Conservation (phyloP, 2,113 vertebrate species). For the Myrmecobius fasciatus region DNA sequence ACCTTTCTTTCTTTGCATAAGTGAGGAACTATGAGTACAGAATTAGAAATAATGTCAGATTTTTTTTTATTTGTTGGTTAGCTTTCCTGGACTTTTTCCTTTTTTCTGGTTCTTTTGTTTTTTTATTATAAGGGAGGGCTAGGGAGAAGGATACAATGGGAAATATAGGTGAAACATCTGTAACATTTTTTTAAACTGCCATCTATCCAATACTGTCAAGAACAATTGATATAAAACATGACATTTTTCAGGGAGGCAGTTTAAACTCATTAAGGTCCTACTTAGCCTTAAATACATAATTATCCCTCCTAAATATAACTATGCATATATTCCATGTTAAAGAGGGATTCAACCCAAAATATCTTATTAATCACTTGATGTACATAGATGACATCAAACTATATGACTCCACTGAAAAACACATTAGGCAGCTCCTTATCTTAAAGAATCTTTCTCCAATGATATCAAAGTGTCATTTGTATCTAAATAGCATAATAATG, state of each 20-base stretch:
- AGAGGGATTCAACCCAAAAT: not conserved
- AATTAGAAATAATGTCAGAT: not conserved
- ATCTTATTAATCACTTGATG: not conserved
- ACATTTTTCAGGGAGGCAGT: not conserved
- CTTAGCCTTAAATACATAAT: not conserved
- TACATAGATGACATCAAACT: not conserved
- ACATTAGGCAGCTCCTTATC: not conserved
- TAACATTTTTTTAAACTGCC: not conserved
- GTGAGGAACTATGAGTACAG: not conserved
- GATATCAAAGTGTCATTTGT: not conserved
- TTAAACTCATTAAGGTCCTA: not conserved
- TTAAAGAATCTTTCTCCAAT: not conserved
- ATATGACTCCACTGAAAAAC: not conserved
- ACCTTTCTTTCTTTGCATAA: not conserved
- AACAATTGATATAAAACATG: not conserved
- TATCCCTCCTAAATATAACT: not conserved
- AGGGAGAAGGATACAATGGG: not conserved
- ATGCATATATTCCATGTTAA: not conserved
- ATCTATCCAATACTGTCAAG: not conserved
- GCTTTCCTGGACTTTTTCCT: not conserved
- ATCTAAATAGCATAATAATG: not conserved
- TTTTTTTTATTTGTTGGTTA: not conserved
- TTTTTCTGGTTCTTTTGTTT: not conserved
- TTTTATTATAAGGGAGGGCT: not conserved
- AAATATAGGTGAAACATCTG: not conserved